A percentile compares a stretch with the other conserved stretches of the same genome.
These are phyloP conservation scores for Synchiropus splendidus DNA, from an alignment of 2,113 vertebrate genomes.

Conservation along the genomic window DNA sequence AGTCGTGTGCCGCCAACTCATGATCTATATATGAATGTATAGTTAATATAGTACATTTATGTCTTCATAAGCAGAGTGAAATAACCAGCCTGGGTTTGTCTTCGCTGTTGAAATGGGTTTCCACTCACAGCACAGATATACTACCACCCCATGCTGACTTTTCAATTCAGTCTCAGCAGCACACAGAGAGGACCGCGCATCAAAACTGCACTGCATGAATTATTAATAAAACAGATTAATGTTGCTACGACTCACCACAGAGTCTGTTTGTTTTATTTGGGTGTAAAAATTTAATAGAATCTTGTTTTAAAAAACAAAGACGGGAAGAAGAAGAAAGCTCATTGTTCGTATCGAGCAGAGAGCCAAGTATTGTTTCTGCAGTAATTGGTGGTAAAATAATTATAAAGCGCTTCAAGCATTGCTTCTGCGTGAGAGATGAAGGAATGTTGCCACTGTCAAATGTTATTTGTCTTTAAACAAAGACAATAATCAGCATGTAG, in stretches of 20 bases:
- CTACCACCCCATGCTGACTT: too few relatives aligned
- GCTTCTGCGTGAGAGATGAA: not conserved
- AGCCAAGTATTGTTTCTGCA: constrained; percentile 36
- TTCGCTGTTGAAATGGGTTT: too few relatives aligned
- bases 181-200: constrained; percentile 22
- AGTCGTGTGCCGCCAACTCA: too few relatives aligned
- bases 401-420: constrained; percentile 27
- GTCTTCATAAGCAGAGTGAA: too few relatives aligned
- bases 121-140: too few relatives aligned
- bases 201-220: constrained; percentile 50
- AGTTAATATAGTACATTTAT: too few relatives aligned
- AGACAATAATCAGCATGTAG: too few relatives aligned
- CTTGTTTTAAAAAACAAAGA: constrained; percentile 28
- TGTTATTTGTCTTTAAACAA: too few relatives aligned
- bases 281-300: constrained; percentile 56
- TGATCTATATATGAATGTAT: too few relatives aligned
- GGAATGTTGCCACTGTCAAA: too few relatives aligned
- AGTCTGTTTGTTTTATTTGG: constrained; percentile 59
- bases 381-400: constrained; percentile 48
- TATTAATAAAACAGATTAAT: constrained; percentile 54
- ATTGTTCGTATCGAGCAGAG: constrained; percentile 5
- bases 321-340: constrained; percentile 1
- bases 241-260: constrained; percentile 40
- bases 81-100: too few relatives aligned
- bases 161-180: constrained; percentile 5